phyloP scores from a whole-genome alignment of 2,797 vertebrate genomes.

The Mormyrops boulengeri region DNA sequence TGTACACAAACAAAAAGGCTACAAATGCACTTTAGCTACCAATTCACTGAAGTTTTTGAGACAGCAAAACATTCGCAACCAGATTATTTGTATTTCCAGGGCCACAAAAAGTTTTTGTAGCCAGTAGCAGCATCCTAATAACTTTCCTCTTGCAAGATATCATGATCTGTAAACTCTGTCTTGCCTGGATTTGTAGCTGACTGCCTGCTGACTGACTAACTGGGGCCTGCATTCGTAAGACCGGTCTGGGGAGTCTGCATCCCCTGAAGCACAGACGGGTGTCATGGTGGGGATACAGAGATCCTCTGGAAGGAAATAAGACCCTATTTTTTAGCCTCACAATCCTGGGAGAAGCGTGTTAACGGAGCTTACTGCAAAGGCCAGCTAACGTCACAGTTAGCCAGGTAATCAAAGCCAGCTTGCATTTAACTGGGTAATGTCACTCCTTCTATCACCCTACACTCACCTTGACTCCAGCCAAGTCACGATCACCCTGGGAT shows the following conservation, averaged over 20 bases:
- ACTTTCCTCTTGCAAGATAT: not conserved
- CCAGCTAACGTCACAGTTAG: not conserved
- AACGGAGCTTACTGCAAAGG: not conserved
- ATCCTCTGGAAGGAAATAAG: not conserved
- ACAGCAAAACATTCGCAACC: not conserved
- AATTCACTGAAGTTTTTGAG: not conserved
- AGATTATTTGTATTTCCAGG: not conserved
- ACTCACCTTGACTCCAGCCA: not conserved
- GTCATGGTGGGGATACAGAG: not conserved
- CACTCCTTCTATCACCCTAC: not conserved
- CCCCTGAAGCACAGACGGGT: not conserved
- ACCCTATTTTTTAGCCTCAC: not conserved
- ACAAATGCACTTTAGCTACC: not conserved
- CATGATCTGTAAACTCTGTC: not conserved
- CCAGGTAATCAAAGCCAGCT: not conserved
- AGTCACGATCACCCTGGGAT: not conserved
- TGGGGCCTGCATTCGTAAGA: not conserved
- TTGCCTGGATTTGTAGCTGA: not conserved
- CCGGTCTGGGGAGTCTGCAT: not conserved
- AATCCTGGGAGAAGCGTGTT: not conserved
- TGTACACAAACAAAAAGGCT: not conserved
- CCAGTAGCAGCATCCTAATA: not conserved
- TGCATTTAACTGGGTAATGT: not conserved
- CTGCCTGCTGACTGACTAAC: not conserved
- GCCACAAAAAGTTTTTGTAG: not conserved